A percentile compares a stretch with the other conserved stretches of the same genome.
Conservation (phyloP, 1,140 invertebrate genomes). For the Wiebesia pumilae region DNA sequence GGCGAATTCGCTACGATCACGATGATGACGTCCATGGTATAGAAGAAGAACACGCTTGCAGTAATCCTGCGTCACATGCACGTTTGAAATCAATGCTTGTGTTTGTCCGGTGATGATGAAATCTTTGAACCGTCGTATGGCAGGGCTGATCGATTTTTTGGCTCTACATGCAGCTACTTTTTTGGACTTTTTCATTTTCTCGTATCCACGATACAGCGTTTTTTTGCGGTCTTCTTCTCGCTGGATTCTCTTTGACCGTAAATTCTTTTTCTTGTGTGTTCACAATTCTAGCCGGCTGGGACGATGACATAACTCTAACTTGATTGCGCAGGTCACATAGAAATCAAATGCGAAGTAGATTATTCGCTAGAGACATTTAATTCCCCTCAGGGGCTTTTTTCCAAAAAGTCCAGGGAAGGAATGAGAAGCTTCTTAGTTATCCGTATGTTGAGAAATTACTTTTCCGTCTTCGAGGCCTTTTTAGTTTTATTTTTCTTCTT, state of each 20-base stretch:
- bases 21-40: neutral
- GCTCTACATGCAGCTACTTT: too few species aligned
- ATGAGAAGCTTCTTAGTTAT: neutral
- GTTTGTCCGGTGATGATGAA: neutral
- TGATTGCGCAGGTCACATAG: neutral
- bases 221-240: neutral
- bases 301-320: neutral
- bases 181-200: too few species aligned
- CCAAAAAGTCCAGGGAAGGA: neutral
- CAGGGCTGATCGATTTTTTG: too few species aligned
- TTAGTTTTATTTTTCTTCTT: neutral
- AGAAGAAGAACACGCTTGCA: neutral
- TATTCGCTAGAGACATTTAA: neutral
- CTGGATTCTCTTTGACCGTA: neutral
- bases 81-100: neutral
- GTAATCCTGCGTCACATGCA: neutral
- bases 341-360: neutral
- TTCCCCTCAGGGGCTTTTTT: neutral
- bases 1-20: neutral
- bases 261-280: neutral
- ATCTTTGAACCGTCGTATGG: neutral
- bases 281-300: neutral
- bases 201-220: too few species aligned
- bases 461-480: neutral
- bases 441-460: neutral